Base-by-base conservation (phyloP, 2,888 invertebrate genomes). In the Watsonalla binaria region DNA sequence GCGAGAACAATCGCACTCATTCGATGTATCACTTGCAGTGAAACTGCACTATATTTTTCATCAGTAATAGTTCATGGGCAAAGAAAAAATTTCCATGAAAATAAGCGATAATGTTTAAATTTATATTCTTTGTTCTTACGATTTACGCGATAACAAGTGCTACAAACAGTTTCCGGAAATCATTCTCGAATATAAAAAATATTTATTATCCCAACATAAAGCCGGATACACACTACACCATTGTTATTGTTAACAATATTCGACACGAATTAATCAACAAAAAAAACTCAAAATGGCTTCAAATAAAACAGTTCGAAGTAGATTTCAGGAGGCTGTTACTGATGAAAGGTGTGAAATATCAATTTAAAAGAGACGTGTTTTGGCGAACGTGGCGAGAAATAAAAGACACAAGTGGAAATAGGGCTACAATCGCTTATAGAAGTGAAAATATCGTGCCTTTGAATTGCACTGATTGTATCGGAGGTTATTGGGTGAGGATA, bases 331-430 rank as follows among this genome's bases (percentile, higher is more conserved):
- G 69, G 0, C 46, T 82, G 5, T 46, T 86, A 0, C 60, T 65
- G 0, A 84, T 85, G 82, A 60, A 70, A 0, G 81, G 77, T 0
- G 60, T 78, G 0, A 80, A 71, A 39, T 84, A 80, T 59, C 65
- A 66, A 9, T 86, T 71, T 46, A 84, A 80, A 65, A 76, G 86
- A 51, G 82, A 76, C 54, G 57, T 66, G 0, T 62, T 66, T 54
- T 87, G 87, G 87, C 60, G 86, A 2, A 86, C 87, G 0, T 86
- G 84, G 85, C 61, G 86, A 14, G 64, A 69, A 55, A 68, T 84
- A 0, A 53, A 56, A 11, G 61, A 63, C 37, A 45, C 55, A 0
- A 59, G 65, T 7, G 71, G 61, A 37, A 62, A 54, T 2, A 56
- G 61, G 8, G 66, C 61, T 7, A 56, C 80, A 0, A 55, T 83